Base-by-base conservation (phyloP, 2,113 vertebrate genomes). In the Hymenochirus boettgeri region DNA sequence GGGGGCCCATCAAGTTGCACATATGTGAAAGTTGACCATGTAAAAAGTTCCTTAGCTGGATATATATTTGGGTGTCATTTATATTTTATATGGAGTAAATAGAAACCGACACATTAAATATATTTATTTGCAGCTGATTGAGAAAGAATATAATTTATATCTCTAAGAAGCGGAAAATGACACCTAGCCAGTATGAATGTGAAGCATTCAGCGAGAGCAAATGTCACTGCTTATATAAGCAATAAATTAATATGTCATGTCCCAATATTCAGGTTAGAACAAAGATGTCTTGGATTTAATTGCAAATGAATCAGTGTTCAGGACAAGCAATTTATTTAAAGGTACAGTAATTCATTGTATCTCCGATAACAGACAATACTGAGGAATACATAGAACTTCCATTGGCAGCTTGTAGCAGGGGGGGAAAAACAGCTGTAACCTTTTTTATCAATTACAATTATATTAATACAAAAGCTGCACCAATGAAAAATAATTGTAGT, bases 211-310 rank as follows among this genome's bases (percentile, higher is more conserved):
- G 46, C 7, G 7, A 48, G 46, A 22, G 46, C 46, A 48, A 48
- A 48, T 48, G 46, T 48, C 46, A 48, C 18, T 48, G 46, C 18
- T 22, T 48, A 48, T 48, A 23, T 48, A 48, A 48, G 46, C 21
- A 48, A 48, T 48, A 48, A 22, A 48, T 48, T 48, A 48, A 48
- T 48, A 48, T 48, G 46, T 48, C 46, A 48, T 48, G 21, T 23
- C 46, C 46, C 19, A 23, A 10, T 48, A 48, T 23, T 22, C 18
- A 23, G 22, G 18, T 22, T 22, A 48, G 18, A 23, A 48, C 39
- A 48, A 22, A 48, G 46, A 22, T 22, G 21, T 48, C 19, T 48
- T 48, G 21, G 11, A 22, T 48, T 48, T 48, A 21, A 48, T 48
- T 48, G 46, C 46, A 48, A 48, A 48, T 23, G 18, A 22, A 18